A percentile compares a stretch with the other conserved stretches of the same genome.
These are phyloP conservation scores for Stenolophus ochropezus DNA, from an alignment of 2,888 invertebrate genomes.

Conservation along the genomic window DNA sequence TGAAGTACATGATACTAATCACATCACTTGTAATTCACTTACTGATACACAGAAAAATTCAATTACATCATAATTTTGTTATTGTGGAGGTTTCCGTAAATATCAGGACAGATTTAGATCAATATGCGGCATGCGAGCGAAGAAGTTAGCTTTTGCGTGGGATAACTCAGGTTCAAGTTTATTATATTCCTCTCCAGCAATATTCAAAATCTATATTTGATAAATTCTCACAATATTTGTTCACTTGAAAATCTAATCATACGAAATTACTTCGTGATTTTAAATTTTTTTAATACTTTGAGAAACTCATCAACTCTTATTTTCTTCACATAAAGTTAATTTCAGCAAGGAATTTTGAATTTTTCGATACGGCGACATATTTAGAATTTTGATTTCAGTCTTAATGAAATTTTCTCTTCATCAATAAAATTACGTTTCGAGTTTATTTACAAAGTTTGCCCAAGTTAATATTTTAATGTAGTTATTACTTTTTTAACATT, in stretches of 20 bases:
- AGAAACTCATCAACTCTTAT: background rate
- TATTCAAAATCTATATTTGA: background rate
- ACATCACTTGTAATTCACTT: background rate
- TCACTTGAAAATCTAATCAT: background rate
- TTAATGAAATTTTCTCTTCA: background rate
- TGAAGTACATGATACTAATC: background rate
- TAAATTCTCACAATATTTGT: no score
- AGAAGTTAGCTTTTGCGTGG: no score
- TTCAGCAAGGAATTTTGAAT: background rate
- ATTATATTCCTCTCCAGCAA: no score
- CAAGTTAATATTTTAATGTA: no score
- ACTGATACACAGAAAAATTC: background rate
- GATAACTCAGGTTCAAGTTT: no score
- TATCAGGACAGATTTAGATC: background rate
- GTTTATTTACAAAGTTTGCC: background rate
- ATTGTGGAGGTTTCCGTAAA: background rate
- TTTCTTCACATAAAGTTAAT: background rate
- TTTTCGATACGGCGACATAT: constrained; percentile 4
- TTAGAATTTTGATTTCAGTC: background rate
- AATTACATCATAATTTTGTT: background rate
- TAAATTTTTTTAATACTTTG: background rate
- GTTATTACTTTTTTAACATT: no score
- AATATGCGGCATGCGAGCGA: no score
- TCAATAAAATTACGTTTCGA: background rate
- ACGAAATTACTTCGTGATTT: constrained; percentile 4